A percentile compares a stretch with the other conserved stretches of the same genome.
Conservation (phyloP, 2,797 vertebrate species). For the Gallinago nigripennis region DNA sequence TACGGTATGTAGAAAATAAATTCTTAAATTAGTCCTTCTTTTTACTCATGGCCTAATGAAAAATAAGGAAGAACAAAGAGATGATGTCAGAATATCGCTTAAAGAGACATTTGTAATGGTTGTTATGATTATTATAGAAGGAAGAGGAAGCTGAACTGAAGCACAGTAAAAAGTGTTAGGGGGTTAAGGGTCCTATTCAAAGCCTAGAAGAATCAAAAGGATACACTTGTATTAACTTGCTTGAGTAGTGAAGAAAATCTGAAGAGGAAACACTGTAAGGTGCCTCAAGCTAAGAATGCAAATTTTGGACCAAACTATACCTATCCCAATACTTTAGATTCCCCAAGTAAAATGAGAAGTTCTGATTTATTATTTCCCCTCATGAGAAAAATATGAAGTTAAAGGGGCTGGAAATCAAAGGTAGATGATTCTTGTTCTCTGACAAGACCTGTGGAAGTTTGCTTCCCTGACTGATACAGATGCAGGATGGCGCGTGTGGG, state of each 20-base stretch:
- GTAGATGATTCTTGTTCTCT: background rate
- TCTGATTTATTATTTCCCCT: background rate
- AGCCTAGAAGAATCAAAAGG: background rate
- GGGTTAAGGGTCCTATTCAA: background rate
- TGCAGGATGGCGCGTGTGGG: background rate
- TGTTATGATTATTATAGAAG: background rate
- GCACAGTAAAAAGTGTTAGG: background rate
- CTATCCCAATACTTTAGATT: background rate
- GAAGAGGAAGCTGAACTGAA: background rate
- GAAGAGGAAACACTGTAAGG: background rate
- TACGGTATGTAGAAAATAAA: conserved; percentile 78
- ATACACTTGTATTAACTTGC: background rate
- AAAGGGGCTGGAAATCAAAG: background rate
- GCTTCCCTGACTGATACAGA: background rate
- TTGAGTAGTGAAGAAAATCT: background rate
- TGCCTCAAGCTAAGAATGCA: background rate
- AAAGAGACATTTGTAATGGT: background rate
- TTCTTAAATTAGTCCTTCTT: background rate
- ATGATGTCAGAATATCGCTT: background rate
- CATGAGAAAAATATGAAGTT: background rate
- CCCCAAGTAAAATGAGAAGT: background rate
- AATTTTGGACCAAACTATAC: background rate
- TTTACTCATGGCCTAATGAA: background rate
- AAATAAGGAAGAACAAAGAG: background rate
- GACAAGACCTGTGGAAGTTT: background rate